Evolutionary conservation across 2,113 vertebrate genomes (phyloP), one percentile per base, ranked within the genome.

Genomic region (Bostrychus sinensis): DNA sequence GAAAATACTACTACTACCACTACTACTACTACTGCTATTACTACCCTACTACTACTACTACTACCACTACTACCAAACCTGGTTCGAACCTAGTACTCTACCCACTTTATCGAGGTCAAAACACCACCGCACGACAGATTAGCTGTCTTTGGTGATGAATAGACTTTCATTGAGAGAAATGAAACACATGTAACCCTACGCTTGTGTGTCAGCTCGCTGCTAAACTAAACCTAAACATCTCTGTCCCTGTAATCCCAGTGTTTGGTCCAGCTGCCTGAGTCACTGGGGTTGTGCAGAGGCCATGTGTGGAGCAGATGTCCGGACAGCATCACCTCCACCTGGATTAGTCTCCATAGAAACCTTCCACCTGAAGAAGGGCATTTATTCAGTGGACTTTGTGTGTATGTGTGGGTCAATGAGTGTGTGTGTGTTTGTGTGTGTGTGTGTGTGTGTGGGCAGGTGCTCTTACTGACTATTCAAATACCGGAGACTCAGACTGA

Each of bases 301-400:
- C 48, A 10, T 61, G 58, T 66, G 55, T 37, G 77, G n/a, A 89
- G 82, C 91, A 92, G 91, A 92, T 93, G 92, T 90, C 88, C 80
- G 48, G 70, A 82, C 89, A 85, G 60, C 85, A 86, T 91, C 91
- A 86, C 77, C 86, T 80, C 70, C 66, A 81, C 81, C 68, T 85
- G 92, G 89, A 93, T 93, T 92, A 92, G 89, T 93, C 74, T 69
- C 92, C 83, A 89, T 78, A 77, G 90, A 68, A 89, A 88, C 82
- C 64, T 85, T 86, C 88, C 89, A 88, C 79, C 85, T 88, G 86
- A 73, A 88, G 73, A 71, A 85, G 89, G 83, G 68, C 84, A 80
- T 90, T 91, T 88, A 71, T 75, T 84, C 72, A 83, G 75, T 42
- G 59, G 59, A 77, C 41, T 61, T 58, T 66, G 66, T 42, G 71